Conservation (phyloP, 1,140 invertebrate species). For the Muscidifurax raptorellus region DNA sequence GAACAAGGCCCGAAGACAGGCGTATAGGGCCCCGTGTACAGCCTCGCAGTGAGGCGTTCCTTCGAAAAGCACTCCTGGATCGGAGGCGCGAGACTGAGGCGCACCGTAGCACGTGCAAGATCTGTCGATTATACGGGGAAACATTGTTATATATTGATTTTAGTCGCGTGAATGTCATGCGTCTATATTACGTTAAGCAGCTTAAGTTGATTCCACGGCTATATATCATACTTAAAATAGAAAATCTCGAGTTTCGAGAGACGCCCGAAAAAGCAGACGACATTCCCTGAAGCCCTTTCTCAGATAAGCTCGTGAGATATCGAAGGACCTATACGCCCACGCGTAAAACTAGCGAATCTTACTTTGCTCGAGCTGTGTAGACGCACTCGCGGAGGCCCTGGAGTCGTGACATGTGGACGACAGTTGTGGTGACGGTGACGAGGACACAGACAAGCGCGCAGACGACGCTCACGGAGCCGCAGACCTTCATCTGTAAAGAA, state of each 20-base stretch:
- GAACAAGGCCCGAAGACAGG: conserved; percentile 90
- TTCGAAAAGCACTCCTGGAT: conserved; percentile 82
- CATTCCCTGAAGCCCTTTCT: neutral
- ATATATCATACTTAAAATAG: neutral
- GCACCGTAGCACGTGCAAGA: conserved; percentile 73
- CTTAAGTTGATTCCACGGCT: too few relatives aligned
- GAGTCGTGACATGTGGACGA: conserved; percentile 94
- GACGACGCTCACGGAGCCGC: conserved; percentile 87
- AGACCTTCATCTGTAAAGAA: conserved; percentile 86
- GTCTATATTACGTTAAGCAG: too few relatives aligned
- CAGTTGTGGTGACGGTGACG: conserved; percentile 93
- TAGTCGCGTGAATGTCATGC: too few relatives aligned
- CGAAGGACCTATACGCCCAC: neutral
- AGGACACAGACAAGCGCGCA: conserved; percentile 90
- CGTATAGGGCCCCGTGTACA: conserved; percentile 90
- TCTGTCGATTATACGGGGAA: conserved; percentile 55
- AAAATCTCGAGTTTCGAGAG: neutral
- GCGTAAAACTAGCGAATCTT: conserved; percentile 11
- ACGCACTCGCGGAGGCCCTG: conserved; percentile 91
- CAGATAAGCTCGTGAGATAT: neutral
- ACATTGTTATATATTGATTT: conserved; percentile 10
- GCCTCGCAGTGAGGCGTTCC: conserved; percentile 90
- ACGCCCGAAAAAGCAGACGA: neutral
- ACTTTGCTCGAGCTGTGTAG: conserved; percentile 80
- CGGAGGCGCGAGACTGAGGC: conserved; percentile 62